Evolutionary conservation across 2,797 vertebrate species (phyloP).

Genomic region (Graptemys geographica): DNA sequence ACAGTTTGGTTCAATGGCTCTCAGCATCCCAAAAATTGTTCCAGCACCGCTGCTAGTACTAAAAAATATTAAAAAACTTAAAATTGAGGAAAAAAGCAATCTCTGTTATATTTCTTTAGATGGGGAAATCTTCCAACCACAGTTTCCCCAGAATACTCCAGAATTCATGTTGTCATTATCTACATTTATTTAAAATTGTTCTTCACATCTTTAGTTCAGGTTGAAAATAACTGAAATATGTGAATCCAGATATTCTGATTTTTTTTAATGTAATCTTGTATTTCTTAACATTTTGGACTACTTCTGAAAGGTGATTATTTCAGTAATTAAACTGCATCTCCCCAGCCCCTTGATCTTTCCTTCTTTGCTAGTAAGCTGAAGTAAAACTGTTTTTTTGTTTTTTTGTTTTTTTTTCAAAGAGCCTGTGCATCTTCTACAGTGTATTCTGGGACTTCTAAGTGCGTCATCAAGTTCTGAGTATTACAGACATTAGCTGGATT

Average conservation of each 20-base stretch:
- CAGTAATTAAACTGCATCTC: neutral
- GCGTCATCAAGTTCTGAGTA: neutral
- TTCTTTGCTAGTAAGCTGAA: neutral
- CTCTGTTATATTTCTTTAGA: neutral
- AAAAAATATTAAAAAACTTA: neutral
- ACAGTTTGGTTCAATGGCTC: too few relatives aligned
- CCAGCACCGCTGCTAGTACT: neutral
- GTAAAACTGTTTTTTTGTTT: neutral
- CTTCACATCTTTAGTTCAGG: neutral
- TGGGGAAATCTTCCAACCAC: neutral
- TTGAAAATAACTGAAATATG: neutral
- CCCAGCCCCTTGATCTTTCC: neutral
- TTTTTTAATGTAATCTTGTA: neutral
- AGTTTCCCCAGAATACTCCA: neutral
- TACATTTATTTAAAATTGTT: neutral
- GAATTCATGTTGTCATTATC: neutral
- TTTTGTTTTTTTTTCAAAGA: neutral
- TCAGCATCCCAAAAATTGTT: too few relatives aligned
- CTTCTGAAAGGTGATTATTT: neutral
- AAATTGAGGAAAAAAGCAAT: neutral
- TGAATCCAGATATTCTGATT: accelerated
- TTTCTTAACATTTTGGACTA: neutral
- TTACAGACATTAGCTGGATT: slow-evolving; percentile 59
- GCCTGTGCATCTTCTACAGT: neutral
- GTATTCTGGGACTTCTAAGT: slow-evolving; percentile 21